Conservation (phyloP, 2,113 vertebrate species). For the Agapornis roseicollis region DNA sequence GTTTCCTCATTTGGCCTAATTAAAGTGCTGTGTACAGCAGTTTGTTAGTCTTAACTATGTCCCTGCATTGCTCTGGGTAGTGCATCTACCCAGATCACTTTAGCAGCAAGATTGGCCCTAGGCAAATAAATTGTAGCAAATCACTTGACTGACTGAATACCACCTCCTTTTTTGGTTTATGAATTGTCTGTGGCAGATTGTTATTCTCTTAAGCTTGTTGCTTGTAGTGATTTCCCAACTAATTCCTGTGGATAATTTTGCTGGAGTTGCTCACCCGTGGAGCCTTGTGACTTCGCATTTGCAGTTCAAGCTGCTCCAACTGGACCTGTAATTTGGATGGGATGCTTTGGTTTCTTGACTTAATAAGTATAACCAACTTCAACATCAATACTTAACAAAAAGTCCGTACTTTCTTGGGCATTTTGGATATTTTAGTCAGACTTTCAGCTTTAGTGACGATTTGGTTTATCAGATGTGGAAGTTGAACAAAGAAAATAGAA, state of each 20-base stretch:
- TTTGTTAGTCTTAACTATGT: constrained; percentile 3
- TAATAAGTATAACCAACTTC: background rate
- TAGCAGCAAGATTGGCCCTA: constrained; percentile 27
- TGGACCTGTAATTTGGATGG: background rate
- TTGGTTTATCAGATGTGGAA: background rate
- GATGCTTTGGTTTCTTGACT: background rate
- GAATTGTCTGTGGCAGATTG: background rate
- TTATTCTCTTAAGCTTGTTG: background rate
- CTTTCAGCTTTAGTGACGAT: background rate
- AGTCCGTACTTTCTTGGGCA: background rate
- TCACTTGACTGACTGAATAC: constrained; percentile 7
- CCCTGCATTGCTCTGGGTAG: background rate
- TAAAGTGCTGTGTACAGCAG: constrained; percentile 44
- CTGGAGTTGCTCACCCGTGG: background rate
- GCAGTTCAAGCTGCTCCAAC: background rate
- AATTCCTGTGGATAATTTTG: background rate
- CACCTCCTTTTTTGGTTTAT: background rate
- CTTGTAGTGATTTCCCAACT: background rate
- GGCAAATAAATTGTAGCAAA: constrained; percentile 43
- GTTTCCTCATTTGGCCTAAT: constrained; percentile 53
- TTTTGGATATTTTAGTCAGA: background rate
- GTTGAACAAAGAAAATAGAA: background rate
- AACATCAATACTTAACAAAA: background rate
- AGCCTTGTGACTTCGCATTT: background rate
- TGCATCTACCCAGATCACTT: background rate